Evolutionary conservation across 2,797 vertebrate species (phyloP), one percentile per base, ranked within the genome.

Genomic region (Craterocephalus amniculus): DNA sequence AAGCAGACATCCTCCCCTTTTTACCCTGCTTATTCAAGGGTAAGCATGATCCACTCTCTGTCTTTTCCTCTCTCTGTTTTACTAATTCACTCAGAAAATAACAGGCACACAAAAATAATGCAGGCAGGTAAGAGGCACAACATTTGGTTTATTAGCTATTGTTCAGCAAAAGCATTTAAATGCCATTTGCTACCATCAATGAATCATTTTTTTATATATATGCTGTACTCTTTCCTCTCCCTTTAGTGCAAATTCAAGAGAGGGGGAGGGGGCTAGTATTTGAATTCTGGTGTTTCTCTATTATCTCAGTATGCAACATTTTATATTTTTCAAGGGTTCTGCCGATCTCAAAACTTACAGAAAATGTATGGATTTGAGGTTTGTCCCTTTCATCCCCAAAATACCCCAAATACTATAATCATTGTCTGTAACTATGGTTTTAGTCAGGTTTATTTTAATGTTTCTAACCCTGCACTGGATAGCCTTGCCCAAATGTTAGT

Each of bases 1-100:
- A 87, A 87, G 89, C 90, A 90, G 86, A 93, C 91, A 89, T 91
- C 92, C 91, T 93, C 85, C 88, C 83, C 79, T 88, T 83, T 91
- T 88, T 83, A 86, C 83, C 70, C 74, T 81, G 85, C 82, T 88
- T 76, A 90, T 88, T 91, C 89, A 91, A 90, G 90, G 90, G 80
- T 83, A 86, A 84, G 86, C 68, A 60, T 82, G 82, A 91, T 88
- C 82, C 76, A 79, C 87, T 87, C 55, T 64, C 80, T 66, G 58
- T 74, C 77, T 75, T 73, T 72, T 81, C 76, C 76, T 54, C 70
- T 76, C 78, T 68, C 71, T 49, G 58, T 79, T 79, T 77, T 51
- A 12, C 81, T 87, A 82, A 90, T 88, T 85, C 85, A 85, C 77
- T 79, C 72, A 6, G 70, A 83, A 89, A 82, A 80, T 86, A 85